phyloP scores from a whole-genome alignment of 1,140 invertebrate species.

The Ostrea edulis region DNA sequence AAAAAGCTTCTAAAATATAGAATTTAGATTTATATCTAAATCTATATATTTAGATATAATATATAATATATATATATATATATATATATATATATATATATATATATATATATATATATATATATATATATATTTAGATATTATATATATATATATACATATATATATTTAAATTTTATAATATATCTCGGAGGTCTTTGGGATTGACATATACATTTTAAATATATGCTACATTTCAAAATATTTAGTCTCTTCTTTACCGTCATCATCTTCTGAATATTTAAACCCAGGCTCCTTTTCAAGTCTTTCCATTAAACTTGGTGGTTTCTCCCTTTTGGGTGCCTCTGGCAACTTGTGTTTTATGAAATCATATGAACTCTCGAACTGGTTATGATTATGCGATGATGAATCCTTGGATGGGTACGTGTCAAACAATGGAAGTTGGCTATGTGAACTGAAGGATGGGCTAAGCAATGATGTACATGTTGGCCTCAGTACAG shows the following conservation, averaged over 20 bases:
- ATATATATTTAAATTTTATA: too few species aligned
- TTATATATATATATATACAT: too few species aligned
- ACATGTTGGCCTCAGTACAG: conserved; percentile 34
- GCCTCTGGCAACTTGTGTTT: conserved; percentile 52
- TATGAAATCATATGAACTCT: conserved; percentile 56
- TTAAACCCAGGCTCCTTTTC: conserved; percentile 88
- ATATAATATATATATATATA: too few species aligned
- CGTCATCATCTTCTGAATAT: conserved; percentile 84
- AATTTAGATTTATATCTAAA: too few species aligned
- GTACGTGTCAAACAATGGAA: conserved; percentile 64
- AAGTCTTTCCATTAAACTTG: conserved; percentile 86
- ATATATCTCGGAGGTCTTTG: too few species aligned
- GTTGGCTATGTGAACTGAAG: conserved; percentile 44
- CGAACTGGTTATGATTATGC: conserved; percentile 49
- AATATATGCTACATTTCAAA: too few species aligned
- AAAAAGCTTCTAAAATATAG: too few species aligned
- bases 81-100: too few species aligned
- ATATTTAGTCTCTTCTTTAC: conserved; percentile 50
- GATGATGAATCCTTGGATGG: conserved; percentile 52
- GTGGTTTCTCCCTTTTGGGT: conserved; percentile 48
- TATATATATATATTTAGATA: too few species aligned
- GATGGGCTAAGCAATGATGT: conserved; percentile 41
- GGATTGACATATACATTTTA: not conserved
- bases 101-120: too few species aligned
- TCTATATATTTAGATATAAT: too few species aligned